A percentile compares a stretch with the other conserved stretches of the same genome.
Conservation (phyloP, 2,797 vertebrate genomes). For the Ibycter americanus region DNA sequence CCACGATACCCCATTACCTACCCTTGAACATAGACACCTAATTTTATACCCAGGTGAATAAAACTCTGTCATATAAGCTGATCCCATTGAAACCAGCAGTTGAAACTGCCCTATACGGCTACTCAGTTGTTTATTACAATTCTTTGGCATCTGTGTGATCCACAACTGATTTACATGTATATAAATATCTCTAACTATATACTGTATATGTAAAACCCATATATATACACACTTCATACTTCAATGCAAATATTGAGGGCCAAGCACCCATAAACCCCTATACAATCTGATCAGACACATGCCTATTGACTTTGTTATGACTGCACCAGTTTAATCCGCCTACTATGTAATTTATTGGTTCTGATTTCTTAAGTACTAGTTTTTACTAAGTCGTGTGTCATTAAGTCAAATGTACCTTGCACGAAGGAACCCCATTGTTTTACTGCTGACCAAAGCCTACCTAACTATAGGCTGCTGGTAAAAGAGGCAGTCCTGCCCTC, state of each 20-base stretch:
- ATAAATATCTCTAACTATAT: not conserved
- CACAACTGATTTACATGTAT: not conserved
- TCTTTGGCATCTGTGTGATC: not conserved
- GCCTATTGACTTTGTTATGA: not conserved
- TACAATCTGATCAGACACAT: not conserved
- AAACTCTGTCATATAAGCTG: not conserved
- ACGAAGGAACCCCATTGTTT: slow-evolving; percentile 35
- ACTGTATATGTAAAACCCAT: not conserved
- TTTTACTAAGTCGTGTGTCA: not conserved
- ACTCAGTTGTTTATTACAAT: not conserved
- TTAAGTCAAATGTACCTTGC: slow-evolving; percentile 31
- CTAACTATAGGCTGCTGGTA: slow-evolving; percentile 13
- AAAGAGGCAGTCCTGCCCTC: not conserved
- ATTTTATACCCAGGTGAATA: not conserved
- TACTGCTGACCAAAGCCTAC: not conserved
- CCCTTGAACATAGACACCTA: not conserved
- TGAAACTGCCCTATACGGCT: not conserved
- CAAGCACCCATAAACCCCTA: not conserved
- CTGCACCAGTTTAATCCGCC: not conserved
- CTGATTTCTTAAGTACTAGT: not conserved
- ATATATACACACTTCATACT: not conserved
- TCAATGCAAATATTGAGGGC: not conserved
- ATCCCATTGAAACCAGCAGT: not conserved
- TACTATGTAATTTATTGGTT: slow-evolving; percentile 35
- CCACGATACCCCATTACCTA: not conserved